Conservation (phyloP, 2,113 vertebrate genomes). For the Muscicapa adusta region DNA sequence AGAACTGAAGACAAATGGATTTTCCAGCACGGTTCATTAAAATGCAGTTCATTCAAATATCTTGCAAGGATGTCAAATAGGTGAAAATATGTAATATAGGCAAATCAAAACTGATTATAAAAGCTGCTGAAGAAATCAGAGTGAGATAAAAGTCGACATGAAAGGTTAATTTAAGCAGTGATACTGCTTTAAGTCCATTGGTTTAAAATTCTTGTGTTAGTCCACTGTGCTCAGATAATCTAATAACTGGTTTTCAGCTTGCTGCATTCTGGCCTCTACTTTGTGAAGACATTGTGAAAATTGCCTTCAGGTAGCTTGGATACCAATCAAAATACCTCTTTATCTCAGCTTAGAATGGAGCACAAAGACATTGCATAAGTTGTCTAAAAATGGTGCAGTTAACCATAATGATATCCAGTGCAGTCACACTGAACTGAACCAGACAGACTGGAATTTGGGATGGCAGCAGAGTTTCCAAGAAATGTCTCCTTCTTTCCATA, state of each 20-base stretch:
- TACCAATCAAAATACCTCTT: not conserved
- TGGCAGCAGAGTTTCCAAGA: not conserved
- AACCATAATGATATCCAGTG: not conserved
- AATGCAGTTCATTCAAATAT: not conserved
- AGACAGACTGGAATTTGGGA: not conserved
- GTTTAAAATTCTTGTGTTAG: not conserved
- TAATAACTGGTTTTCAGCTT: not conserved
- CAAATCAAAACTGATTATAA: conserved; percentile 34
- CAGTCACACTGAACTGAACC: not conserved
- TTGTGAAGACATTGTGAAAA: not conserved
- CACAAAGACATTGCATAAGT: not conserved
- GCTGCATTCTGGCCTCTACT: not conserved
- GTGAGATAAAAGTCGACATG: not conserved
- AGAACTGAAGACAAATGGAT: not conserved
- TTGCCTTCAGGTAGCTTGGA: not conserved
- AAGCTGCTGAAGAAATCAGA: conserved; percentile 1
- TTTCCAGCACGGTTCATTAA: not conserved
- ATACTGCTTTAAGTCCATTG: not conserved
- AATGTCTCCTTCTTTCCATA: not conserved
- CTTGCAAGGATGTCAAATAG: not conserved
- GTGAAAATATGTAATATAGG: conserved; percentile 8
- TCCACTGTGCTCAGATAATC: not conserved
- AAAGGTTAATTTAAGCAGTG: conserved; percentile 34
- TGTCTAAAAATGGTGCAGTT: not conserved
- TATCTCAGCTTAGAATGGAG: not conserved